Base-by-base conservation (phyloP, 2,797 vertebrate species). In the Dendrocincla fuliginosa region DNA sequence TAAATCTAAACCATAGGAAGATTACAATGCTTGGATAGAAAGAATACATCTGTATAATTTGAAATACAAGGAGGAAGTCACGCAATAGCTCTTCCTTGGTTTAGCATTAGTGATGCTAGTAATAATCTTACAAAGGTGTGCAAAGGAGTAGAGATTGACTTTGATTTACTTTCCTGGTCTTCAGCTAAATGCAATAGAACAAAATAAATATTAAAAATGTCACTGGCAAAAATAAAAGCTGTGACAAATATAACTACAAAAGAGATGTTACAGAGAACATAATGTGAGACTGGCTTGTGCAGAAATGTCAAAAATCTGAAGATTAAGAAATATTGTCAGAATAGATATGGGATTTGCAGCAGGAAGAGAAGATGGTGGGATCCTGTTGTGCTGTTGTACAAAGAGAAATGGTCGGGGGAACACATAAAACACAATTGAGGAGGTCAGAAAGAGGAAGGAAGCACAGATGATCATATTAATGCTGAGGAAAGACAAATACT, bases 251-350 rank as follows among this genome's bases (percentile, higher is more conserved):
- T 2, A 69, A 16, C 24, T 49, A 25, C 23, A 68, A 47, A 70
- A 68, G 28, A 53, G 9, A 6, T 56, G 20, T 59, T 79, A 8
- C 6, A 78, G 46, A 50, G 23, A 35, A 24, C 0, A 0, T 41
- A 39, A 55, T 33, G 10, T 35, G 32, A 61, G 22, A 65, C 19
- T 32, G 13, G 7, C 23, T 82, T 32, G 11, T 78, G 10, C 6
- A 84, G 20, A 63, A 50, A 65, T 33, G 23, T 84, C 9, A 77
- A 52, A 80, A 71, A 22, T 42, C 33, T 44, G n/a, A 84, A 71
- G 7, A 60, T 42, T 49, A 53, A 35, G 30, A 93, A 76, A 19
- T 25, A 32, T 25, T 82, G 6, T 52, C 22, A 56, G 55, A 87
- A 24, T 23, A 55, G 25, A 41, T 73, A 28, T 0, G 10, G 39